Percentiles rank a stretch among this genome's conserved stretches.
phyloP scores from a whole-genome alignment of 1,140 invertebrate genomes.

The Euglossa dilemma region DNA sequence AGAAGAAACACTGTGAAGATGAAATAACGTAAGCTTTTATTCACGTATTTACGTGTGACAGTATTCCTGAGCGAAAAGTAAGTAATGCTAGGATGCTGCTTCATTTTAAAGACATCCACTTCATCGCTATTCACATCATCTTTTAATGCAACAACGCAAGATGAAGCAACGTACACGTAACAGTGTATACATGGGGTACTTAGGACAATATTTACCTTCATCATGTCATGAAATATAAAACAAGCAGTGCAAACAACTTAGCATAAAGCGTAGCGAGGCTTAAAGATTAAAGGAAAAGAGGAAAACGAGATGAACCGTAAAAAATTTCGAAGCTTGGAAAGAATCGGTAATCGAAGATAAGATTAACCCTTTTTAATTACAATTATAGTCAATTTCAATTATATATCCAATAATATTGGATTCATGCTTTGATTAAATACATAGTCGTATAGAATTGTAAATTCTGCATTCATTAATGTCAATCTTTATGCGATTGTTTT shows the following conservation, averaged over 20 bases:
- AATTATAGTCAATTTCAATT: too few relatives aligned
- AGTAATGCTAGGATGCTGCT: background rate
- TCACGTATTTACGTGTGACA: too few relatives aligned
- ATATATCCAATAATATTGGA: too few relatives aligned
- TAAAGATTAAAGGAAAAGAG: background rate
- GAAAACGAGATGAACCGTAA: background rate
- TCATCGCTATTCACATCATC: background rate
- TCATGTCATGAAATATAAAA: background rate
- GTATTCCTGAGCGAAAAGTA: background rate
- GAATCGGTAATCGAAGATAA: background rate
- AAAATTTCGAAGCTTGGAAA: background rate
- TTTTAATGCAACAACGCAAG: background rate
- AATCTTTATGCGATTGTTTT: background rate
- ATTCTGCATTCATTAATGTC: background rate
- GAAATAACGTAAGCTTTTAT: too few relatives aligned
- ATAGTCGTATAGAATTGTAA: background rate
- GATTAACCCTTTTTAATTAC: too few relatives aligned
- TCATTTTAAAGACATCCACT: background rate
- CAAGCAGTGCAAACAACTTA: background rate
- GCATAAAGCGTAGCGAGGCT: background rate
- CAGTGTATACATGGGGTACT: background rate
- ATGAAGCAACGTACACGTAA: background rate
- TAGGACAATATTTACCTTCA: conserved; percentile 4
- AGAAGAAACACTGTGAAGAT: too few relatives aligned
- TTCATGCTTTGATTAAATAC: background rate